A percentile compares a stretch with the other conserved stretches of the same genome.
These are phyloP conservation scores for Catharus ustulatus DNA, from an alignment of 2,797 vertebrate species.

Conservation along the genomic window DNA sequence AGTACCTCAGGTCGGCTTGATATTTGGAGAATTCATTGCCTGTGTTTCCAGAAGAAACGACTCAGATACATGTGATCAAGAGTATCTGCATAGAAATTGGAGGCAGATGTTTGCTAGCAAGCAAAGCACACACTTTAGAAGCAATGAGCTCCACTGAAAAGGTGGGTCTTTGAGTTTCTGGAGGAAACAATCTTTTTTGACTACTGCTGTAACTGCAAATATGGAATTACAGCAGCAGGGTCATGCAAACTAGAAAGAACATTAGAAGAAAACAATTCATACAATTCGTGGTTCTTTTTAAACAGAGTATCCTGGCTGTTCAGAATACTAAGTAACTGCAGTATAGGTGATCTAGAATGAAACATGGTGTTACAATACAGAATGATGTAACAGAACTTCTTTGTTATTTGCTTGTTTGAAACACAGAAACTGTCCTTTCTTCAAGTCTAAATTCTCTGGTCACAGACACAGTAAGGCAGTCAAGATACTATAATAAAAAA, in stretches of 20 bases:
- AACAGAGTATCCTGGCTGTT: background rate
- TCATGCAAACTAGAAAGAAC: background rate
- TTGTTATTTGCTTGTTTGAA: background rate
- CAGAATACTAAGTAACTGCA: background rate
- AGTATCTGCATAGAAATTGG: background rate
- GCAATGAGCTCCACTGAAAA: background rate
- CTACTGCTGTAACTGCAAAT: background rate
- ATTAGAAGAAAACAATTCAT: background rate
- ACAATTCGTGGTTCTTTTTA: background rate
- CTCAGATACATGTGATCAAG: constrained; percentile 1
- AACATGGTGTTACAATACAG: background rate
- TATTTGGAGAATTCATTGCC: background rate
- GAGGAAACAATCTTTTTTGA: background rate
- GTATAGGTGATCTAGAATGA: background rate
- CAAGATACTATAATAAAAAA: background rate
- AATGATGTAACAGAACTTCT: background rate
- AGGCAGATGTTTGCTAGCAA: constrained; percentile 11
- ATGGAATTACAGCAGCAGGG: background rate
- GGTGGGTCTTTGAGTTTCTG: background rate
- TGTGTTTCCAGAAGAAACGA: background rate
- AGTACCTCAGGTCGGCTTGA: background rate
- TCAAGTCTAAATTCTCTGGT: background rate
- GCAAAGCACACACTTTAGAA: background rate
- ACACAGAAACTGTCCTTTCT: background rate
- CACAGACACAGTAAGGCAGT: background rate